Evolutionary conservation across 2,113 vertebrate species (phyloP).

Genomic region (Sminthopsis crassicaudata): DNA sequence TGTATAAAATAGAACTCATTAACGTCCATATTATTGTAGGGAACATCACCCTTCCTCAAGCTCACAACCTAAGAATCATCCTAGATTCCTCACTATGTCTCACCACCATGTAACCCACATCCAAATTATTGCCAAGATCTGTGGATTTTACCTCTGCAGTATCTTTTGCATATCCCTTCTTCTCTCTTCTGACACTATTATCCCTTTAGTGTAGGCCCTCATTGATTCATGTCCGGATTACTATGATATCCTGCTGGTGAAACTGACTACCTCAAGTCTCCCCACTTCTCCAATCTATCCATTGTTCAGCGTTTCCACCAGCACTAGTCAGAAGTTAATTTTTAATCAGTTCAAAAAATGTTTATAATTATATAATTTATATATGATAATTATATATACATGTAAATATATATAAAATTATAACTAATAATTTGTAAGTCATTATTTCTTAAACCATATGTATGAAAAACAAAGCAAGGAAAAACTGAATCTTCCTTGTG

Average conservation of each 20-base stretch:
- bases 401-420: too few species aligned
- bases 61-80: background rate
- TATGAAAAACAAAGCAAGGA: background rate
- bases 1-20: background rate
- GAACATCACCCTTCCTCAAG: background rate
- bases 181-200: background rate
- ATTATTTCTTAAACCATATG: background rate
- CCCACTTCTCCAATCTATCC: background rate
- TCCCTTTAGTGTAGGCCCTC: too few species aligned
- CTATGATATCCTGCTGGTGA: background rate
- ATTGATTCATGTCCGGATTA: background rate
- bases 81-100: background rate
- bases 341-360: background rate
- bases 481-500: background rate
- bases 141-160: background rate
- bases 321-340: background rate
- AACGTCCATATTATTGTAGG: background rate
- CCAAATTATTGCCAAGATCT: fast-evolving
- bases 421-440: background rate
- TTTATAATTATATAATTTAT: background rate
- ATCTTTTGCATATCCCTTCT: background rate
- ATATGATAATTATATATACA: too few species aligned
- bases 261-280: background rate
- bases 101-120: background rate
- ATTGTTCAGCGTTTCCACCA: background rate